Evolutionary conservation across 2,888 invertebrate species (phyloP), one percentile per base, ranked within the genome.

Genomic region (Pristionchus maxplancki): DNA sequence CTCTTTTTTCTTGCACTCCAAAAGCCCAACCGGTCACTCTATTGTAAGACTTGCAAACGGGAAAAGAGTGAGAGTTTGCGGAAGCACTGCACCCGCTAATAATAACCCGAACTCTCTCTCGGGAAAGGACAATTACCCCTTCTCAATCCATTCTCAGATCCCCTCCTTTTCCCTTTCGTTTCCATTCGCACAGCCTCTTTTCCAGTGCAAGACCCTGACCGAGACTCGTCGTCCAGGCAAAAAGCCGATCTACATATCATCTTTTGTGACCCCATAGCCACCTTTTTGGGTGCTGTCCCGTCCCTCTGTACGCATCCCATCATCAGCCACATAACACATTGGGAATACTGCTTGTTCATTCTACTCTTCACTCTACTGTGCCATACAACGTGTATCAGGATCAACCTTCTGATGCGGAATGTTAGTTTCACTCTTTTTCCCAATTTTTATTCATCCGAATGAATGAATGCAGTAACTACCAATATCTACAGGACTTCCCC

Each of bases 181-280:
- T 78, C 78, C 78, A 78, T 78, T 78, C 78, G 78, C 28, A n/a
- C 24, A n/a, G n/a, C 15, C 44, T 28, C n/a, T 34, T 78, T 78
- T 48, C 78, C 31, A 17, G 40, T 8, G 78, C 8, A 48, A 44
- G 78, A 13, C 78, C 78, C 78, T 78, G 78, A 78, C 78, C 44
- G 48, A 78, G 78, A 48, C 44, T 40, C 28, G 78, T 40, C 28
- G 78, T 31, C 5, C 5, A 2, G 44, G n/a, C 78, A 48, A 44
- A 78, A 78, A 78, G 28, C 15, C n/a, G 78, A 9, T 9, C n/a
- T n/a, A 37, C 20, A 37, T 17, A 71, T 71, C 71, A 71, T 31
- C 24, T 37, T 78, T 44, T 48, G n/a, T 78, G 78, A 78, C 78
- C 78, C 44, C 78, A 78, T 78, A 44, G 3, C 11, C 78, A 28